Conservation (phyloP, 2,113 vertebrate species). For the Epinephelus fuscoguttatus region DNA sequence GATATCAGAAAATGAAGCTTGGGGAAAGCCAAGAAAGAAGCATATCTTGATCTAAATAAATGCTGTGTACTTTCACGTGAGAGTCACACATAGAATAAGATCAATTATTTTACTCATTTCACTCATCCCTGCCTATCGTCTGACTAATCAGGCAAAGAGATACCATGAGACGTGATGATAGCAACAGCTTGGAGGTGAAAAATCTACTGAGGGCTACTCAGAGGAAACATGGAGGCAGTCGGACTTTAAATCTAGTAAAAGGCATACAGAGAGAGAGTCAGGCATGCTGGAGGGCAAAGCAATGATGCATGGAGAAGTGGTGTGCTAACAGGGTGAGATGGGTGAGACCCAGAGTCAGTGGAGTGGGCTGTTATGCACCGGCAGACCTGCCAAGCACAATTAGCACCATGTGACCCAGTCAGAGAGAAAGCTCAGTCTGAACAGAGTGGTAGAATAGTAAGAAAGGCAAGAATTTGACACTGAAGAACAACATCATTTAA, state of each 20-base stretch:
- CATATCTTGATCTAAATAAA: not conserved
- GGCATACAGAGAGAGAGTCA: conserved; percentile 6
- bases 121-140: not conserved
- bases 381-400: conserved; percentile 80
- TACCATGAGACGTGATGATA: not conserved
- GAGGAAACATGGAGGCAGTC: not conserved
- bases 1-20: not conserved
- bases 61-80: not conserved
- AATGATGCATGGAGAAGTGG: conserved; percentile 60
- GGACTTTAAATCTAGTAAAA: conserved; percentile 11
- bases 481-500: conserved; percentile 15
- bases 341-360: conserved; percentile 60
- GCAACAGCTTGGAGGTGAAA: not conserved
- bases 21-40: not conserved
- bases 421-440: conserved; percentile 43
- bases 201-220: not conserved
- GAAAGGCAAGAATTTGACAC: conserved; percentile 45
- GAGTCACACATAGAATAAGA: not conserved
- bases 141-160: not conserved
- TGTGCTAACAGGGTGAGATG: conserved; percentile 63
- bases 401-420: conserved; percentile 78
- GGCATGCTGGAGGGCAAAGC: conserved; percentile 36
- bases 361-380: conserved; percentile 64
- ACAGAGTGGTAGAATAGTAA: conserved; percentile 17
- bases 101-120: not conserved